Evolutionary conservation across 2,113 vertebrate species (phyloP), one percentile per base, ranked within the genome.

Genomic region (Campylomormyrus tamandua): DNA sequence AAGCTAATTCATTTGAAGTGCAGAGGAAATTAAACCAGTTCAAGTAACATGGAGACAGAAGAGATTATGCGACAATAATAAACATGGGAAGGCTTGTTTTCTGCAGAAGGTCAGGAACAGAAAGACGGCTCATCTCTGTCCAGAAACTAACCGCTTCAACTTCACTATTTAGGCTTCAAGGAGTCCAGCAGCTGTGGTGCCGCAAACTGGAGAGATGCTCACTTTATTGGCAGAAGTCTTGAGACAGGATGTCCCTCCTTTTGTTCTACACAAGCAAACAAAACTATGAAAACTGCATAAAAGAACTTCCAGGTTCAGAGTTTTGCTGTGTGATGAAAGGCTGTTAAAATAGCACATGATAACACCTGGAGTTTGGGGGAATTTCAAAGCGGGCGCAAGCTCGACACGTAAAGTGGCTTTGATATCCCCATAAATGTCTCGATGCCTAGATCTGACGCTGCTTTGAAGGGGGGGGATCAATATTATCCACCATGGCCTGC

Each of bases 351-450:
- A 31, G n/a, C 50, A 53, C 2, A 17, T 39, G 85, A 56, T 87
- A 87, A 35, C 50, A 53, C 85, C 50, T 56, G 27, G 85, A 56
- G 49, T 56, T 87, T 31, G 85, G 50, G 85, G 50, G 49, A 52
- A 17, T 53, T 87, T 56, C 85, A 53, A 35, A 53, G 45, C 15
- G 0, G 50, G n/a, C 13, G 31, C 85, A 87, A 87, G 11, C 85
- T n/a, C n/a, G 17, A 53, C 50, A 42, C 31, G 11, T 87, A 53
- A 87, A 53, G 49, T 48, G 48, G 85, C 85, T 56, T 87, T 87
- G 85, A 87, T 53, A 50, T 87, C 49, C 85, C 50, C 83, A 13
- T 56, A 87, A 86, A 86, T 48, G 48, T 52, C 85, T 53, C 49
- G n/a, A 53, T 53, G 50, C 50, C 50, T 53, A 53, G 49, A 87